Evolutionary conservation across 2,888 invertebrate genomes (phyloP).

Genomic region (Mactromeris polynyma): DNA sequence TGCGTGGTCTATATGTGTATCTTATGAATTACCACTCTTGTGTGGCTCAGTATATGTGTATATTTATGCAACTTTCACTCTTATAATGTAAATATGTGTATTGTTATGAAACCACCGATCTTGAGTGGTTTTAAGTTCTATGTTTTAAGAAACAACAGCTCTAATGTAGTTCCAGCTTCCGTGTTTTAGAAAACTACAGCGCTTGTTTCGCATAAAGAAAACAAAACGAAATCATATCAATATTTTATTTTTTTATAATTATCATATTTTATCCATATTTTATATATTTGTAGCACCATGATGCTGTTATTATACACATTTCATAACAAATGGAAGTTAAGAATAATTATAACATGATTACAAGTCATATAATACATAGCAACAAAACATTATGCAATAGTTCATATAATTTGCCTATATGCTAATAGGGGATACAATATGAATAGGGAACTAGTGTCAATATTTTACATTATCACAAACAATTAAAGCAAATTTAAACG

Average conservation of each 20-base stretch:
- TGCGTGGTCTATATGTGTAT: too few relatives aligned
- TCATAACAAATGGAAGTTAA: background rate
- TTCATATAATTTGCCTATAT: background rate
- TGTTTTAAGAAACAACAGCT: too few relatives aligned
- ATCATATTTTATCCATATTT: slow-evolving; percentile 30
- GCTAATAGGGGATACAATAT: background rate
- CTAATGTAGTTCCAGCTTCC: too few relatives aligned
- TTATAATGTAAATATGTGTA: too few relatives aligned
- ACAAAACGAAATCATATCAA: background rate
- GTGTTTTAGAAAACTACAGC: too few relatives aligned
- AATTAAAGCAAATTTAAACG: background rate
- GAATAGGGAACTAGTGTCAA: background rate
- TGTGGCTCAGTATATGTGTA: too few relatives aligned
- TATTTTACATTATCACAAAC: background rate
- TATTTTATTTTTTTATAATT: background rate
- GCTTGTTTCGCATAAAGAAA: too few relatives aligned
- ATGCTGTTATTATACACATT: slow-evolving; percentile 34
- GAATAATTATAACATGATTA: background rate
- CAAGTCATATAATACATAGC: background rate
- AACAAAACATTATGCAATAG: slow-evolving; percentile 7
- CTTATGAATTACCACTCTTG: too few relatives aligned
- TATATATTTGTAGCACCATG: slow-evolving; percentile 39
- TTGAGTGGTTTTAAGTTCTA: too few relatives aligned
- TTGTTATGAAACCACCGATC: too few relatives aligned
- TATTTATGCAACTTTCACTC: too few relatives aligned